These are phyloP conservation scores for Agapornis canus DNA, from an alignment of 2,797 vertebrate genomes.

Conservation along the genomic window DNA sequence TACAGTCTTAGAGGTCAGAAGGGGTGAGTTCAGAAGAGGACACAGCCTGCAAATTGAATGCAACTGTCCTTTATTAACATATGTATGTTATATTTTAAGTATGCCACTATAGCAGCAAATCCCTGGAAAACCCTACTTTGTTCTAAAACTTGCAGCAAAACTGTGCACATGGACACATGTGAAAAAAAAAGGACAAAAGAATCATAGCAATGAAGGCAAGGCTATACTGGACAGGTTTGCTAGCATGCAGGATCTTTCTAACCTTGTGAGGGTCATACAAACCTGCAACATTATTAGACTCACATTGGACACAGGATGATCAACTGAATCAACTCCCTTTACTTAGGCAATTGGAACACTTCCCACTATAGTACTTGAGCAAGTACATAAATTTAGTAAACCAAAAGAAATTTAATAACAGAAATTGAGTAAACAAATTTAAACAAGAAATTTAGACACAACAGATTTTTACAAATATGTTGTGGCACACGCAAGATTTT, in stretches of 20 bases:
- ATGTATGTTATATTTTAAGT: not conserved
- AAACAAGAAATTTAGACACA: not conserved
- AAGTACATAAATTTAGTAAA: not conserved
- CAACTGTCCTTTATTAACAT: not conserved
- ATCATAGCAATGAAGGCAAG: rapidly evolving
- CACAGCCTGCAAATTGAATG: not conserved
- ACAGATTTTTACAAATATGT: not conserved
- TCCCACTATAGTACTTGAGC: not conserved
- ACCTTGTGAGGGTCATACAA: not conserved
- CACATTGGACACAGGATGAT: not conserved
- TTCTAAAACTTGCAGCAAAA: not conserved
- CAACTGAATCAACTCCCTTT: not conserved
- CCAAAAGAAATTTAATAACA: not conserved
- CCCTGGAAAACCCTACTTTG: not conserved
- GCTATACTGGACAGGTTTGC: not conserved
- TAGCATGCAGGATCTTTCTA: not conserved
- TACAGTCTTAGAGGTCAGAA: not conserved
- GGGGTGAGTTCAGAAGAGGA: not conserved
- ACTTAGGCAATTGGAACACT: not conserved
- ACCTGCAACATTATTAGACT: not conserved
- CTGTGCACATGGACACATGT: not conserved
- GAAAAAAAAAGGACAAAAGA: not conserved
- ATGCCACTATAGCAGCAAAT: not conserved
- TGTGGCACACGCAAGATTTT: not conserved
- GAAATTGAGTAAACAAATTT: not conserved